Conservation (phyloP, 2,113 vertebrate genomes). For the Phycodurus eques region DNA sequence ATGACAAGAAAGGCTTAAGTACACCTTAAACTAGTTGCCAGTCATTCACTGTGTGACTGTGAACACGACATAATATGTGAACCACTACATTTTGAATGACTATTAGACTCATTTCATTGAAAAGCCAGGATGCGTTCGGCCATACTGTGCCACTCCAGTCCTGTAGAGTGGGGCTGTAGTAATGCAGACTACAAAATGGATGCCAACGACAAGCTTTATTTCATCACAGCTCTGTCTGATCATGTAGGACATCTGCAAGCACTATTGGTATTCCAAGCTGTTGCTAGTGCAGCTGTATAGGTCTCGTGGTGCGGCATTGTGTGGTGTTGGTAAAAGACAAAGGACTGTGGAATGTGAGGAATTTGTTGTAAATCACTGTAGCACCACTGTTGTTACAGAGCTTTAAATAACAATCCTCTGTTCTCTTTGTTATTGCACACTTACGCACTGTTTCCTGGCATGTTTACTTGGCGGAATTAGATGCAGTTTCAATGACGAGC, state of each 20-base stretch:
- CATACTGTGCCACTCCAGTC: no score
- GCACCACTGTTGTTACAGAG: not conserved
- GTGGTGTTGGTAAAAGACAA: not conserved
- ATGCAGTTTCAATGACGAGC: not conserved
- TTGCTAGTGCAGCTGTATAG: slow-evolving; percentile 44
- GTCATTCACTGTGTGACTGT: no score
- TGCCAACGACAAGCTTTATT: not conserved
- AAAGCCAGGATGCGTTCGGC: not conserved
- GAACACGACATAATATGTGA: not conserved
- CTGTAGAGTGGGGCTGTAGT: no score
- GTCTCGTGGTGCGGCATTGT: slow-evolving; percentile 38
- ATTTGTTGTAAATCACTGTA: not conserved
- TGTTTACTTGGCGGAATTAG: not conserved
- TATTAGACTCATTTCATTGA: not conserved
- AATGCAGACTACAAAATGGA: not conserved
- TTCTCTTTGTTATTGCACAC: not conserved
- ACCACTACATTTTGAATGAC: not conserved
- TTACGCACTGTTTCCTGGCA: not conserved
- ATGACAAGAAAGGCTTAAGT: no score
- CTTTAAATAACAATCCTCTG: not conserved
- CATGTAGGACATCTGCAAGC: slow-evolving; percentile 15
- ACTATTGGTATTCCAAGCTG: slow-evolving; percentile 61
- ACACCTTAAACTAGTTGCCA: no score
- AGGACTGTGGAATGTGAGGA: not conserved
- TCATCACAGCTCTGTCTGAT: not conserved